A percentile compares a stretch with the other conserved stretches of the same genome.
phyloP scores from a whole-genome alignment of 1,140 invertebrate genomes.

The Adoxophyes honmai region DNA sequence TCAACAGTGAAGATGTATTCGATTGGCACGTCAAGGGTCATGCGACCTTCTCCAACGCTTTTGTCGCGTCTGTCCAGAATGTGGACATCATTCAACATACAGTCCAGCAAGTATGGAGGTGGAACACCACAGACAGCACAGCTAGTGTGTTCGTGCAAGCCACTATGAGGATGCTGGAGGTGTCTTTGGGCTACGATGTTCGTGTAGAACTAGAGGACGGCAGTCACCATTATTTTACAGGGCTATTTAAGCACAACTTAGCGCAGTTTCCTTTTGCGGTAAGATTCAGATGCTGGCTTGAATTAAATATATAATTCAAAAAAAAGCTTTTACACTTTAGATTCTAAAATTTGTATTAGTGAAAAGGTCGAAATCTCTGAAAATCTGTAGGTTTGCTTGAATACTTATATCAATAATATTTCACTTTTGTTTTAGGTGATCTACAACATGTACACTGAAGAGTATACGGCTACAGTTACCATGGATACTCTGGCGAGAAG shows the following conservation, averaged over 20 bases:
- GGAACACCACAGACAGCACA: neutral
- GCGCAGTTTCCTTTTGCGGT: slow-evolving; percentile 1
- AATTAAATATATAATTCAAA: too few species aligned
- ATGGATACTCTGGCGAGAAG: neutral
- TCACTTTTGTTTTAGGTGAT: neutral
- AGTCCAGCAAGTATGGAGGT: slow-evolving; percentile 26
- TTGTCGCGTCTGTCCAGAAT: slow-evolving; percentile 24
- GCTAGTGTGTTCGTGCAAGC: slow-evolving; percentile 10
- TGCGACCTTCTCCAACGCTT: slow-evolving; percentile 22
- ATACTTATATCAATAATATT: neutral
- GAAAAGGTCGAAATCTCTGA: too few species aligned
- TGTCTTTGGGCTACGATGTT: slow-evolving; percentile 31
- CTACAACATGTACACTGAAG: slow-evolving; percentile 1
- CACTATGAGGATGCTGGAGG: slow-evolving; percentile 25
- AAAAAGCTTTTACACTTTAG: too few species aligned
- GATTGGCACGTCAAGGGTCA: slow-evolving; percentile 16
- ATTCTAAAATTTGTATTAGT: too few species aligned
- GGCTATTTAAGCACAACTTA: neutral
- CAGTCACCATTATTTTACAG: neutral
- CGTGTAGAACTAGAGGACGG: slow-evolving; percentile 16
- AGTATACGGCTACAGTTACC: neutral
- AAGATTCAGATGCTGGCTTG: too few species aligned
- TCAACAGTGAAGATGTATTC: slow-evolving; percentile 25
- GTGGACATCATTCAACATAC: slow-evolving; percentile 21
- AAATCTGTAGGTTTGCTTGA: neutral